phyloP scores from a whole-genome alignment of 2,797 vertebrate genomes.

The Sternotherus odoratus region DNA sequence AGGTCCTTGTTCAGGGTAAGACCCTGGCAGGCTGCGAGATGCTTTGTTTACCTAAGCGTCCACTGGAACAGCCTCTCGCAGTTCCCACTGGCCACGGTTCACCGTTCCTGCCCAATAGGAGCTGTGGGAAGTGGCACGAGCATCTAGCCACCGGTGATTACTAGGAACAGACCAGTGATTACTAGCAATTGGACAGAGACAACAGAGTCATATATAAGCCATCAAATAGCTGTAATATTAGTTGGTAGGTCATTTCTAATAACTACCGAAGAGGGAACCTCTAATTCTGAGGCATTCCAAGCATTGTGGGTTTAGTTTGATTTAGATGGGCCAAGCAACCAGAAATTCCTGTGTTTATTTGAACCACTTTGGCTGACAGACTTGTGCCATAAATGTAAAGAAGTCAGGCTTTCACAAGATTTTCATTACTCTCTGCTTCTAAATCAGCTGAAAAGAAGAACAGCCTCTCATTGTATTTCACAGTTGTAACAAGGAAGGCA shows the following conservation, averaged over 20 bases:
- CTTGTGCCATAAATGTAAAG: not conserved
- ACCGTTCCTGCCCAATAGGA: no score
- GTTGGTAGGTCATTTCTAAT: not conserved
- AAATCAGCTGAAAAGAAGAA: not conserved
- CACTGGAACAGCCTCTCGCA: no score
- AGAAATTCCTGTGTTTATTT: not conserved
- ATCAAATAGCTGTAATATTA: not conserved
- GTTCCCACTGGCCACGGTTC: no score
- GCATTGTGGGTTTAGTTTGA: not conserved
- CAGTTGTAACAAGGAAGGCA: not conserved
- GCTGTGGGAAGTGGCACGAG: no score
- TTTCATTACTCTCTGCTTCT: not conserved
- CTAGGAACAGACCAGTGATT: not conserved
- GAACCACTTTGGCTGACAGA: not conserved
- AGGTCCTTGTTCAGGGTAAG: no score
- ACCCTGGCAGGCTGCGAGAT: no score
- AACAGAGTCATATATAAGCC: not conserved
- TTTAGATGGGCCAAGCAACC: not conserved
- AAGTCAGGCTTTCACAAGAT: not conserved
- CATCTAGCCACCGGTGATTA: not conserved
- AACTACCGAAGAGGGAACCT: not conserved
- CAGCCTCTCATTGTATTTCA: not conserved
- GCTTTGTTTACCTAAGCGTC: no score
- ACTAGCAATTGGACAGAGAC: not conserved
- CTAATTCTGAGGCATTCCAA: not conserved